Percentiles rank a stretch among this genome's conserved stretches.
Evolutionary conservation across 2,113 vertebrate species (phyloP).

Genomic region (Aldabrachelys gigantea): DNA sequence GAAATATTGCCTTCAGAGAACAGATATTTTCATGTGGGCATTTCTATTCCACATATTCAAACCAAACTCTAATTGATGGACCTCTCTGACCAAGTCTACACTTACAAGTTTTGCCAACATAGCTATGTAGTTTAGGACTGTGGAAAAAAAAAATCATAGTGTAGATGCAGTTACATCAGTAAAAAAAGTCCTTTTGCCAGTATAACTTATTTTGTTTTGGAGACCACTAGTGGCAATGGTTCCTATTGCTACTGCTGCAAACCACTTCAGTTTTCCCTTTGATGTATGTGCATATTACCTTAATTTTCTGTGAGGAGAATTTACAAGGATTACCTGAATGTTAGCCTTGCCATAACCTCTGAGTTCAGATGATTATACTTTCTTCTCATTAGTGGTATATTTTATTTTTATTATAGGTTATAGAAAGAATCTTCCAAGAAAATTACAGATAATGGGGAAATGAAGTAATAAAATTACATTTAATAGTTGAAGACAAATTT

Average conservation of each 20-base stretch:
- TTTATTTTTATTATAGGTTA: not conserved
- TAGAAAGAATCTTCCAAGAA: not conserved
- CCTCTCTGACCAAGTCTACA: not conserved
- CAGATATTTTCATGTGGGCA: not conserved
- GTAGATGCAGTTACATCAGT: too few relatives aligned
- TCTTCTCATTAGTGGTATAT: not conserved
- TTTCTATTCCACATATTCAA: not conserved
- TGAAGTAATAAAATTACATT: conserved; percentile 31
- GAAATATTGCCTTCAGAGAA: not conserved
- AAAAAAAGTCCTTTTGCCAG: too few relatives aligned
- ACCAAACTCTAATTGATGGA: too few relatives aligned
- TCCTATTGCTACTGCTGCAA: not conserved
- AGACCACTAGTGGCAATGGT: not conserved
- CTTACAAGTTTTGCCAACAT: too few relatives aligned
- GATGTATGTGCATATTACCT: not conserved
- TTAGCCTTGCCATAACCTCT: not conserved
- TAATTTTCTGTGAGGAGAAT: not conserved
- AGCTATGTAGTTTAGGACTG: too few relatives aligned
- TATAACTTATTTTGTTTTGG: not conserved
- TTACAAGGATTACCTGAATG: not conserved
- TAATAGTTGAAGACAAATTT: conserved; percentile 23
- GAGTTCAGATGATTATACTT: not conserved
- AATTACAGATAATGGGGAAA: conserved; percentile 5
- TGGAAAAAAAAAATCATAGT: too few relatives aligned
- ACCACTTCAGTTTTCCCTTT: not conserved